Evolutionary conservation across 1,140 invertebrate species (phyloP), one percentile per base, ranked within the genome.

Genomic region (Trissolcus basalis): DNA sequence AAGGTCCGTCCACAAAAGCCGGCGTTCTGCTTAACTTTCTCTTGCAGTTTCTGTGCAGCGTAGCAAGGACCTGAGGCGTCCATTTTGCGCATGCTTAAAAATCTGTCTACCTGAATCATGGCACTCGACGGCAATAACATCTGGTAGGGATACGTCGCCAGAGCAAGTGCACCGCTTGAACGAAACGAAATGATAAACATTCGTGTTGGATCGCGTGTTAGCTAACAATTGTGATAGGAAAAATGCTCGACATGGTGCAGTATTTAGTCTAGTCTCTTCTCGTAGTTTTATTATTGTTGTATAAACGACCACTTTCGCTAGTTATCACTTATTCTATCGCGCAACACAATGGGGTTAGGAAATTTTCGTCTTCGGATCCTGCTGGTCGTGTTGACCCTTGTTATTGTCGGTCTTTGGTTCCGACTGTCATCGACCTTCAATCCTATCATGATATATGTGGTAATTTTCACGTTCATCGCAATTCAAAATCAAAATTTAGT

Each of bases 361-460:
- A 61, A 67, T 53, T 77, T 68, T 65, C 67, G 68, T 33, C 39
- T 63, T 27, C 51, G 74, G 41, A 77, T 77, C 36, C 4, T 77
- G 53, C 61, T 72, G 11, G 0, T 73, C 4, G 45, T 73, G 7
- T 0, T 70, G 44, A 60, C 45, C 9, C 13, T 78, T 11, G 13
- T 70, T 27, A 13, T 67, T 35, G 7, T 78, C 33, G 69, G 53
- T 65, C 49, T 70, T 0, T 78, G 75, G 75, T 47, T 73, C 15
- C 49, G 41, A 64, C 16, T 70, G 3, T 50, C 69, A 8, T 63
- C 65, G 7, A 55, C 75, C 1, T 61, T 60, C 6, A 78, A 70
- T 36, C 69, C 69, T 19, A 73, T 78, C 33, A 72, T 55, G 54
- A 69, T 78, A 60, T 78, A 73, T 13, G 69, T 73, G 75, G 75